Evolutionary conservation across 1,140 invertebrate species (phyloP).

Genomic region (Tetramorium simillimum): DNA sequence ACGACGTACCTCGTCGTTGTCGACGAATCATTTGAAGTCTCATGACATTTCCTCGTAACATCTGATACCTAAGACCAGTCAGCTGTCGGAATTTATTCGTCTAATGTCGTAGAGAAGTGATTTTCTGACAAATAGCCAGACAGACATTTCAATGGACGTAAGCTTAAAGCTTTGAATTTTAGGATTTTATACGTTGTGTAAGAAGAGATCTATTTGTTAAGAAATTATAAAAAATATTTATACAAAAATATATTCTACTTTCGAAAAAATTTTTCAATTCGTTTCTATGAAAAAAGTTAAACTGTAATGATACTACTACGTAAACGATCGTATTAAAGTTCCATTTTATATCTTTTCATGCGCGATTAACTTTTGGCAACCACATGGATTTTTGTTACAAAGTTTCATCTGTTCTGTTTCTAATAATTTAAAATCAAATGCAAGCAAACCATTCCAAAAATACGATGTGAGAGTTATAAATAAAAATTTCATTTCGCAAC

Average conservation of each 20-base stretch:
- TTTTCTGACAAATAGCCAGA: background rate
- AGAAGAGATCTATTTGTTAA: background rate
- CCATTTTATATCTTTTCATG: background rate
- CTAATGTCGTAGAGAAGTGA: background rate
- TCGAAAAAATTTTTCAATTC: background rate
- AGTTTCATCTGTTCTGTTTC: background rate
- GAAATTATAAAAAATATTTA: background rate
- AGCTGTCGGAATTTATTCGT: slow-evolving; percentile 16
- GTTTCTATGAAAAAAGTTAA: background rate
- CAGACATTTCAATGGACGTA: background rate
- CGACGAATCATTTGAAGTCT: slow-evolving; percentile 9
- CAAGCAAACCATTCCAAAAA: background rate
- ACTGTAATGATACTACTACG: background rate
- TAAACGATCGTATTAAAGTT: background rate
- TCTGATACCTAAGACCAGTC: background rate
- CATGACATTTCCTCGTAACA: slow-evolving; percentile 15
- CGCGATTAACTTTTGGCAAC: background rate
- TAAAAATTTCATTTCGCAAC: background rate
- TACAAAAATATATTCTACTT: background rate
- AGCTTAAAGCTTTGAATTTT: background rate
- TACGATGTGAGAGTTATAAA: background rate
- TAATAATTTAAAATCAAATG: background rate
- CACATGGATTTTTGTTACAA: background rate
- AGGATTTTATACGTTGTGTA: background rate
- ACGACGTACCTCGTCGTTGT: background rate